Evolutionary conservation across 2,113 vertebrate species (phyloP).

Genomic region (Rhinoptilus africanus): DNA sequence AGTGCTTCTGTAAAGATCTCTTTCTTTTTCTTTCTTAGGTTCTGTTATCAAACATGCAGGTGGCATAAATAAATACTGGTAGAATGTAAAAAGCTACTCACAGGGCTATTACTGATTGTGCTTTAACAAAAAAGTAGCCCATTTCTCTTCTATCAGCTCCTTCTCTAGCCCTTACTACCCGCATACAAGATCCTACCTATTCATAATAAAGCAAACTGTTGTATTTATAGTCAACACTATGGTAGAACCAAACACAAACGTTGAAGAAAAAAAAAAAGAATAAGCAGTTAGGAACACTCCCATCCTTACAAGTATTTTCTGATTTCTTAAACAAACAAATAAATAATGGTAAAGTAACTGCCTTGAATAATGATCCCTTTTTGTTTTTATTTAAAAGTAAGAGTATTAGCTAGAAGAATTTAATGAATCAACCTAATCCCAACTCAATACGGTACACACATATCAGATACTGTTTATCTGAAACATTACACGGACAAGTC

Average conservation of each 20-base stretch:
- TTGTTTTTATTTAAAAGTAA: conserved; percentile 42
- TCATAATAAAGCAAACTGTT: not conserved
- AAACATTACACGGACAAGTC: not conserved
- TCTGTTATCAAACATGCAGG: not conserved
- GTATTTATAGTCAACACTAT: not conserved
- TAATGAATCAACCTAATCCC: conserved; percentile 34
- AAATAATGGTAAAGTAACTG: not conserved
- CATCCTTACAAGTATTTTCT: not conserved
- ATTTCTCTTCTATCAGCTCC: not conserved
- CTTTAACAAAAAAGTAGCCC: not conserved
- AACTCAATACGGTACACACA: not conserved
- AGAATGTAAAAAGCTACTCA: not conserved
- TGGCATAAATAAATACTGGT: not conserved
- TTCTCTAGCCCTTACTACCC: not conserved
- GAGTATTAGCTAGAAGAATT: conserved; percentile 59
- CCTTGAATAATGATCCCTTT: conserved; percentile 46
- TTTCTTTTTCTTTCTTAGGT: not conserved
- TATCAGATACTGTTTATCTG: not conserved
- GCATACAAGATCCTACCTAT: not conserved
- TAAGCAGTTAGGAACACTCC: not conserved
- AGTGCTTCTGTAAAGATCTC: not conserved
- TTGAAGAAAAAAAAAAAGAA: not conserved
- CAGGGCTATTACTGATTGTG: not conserved
- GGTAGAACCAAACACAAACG: not conserved
- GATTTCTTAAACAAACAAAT: not conserved